Evolutionary conservation across 92 coral and sea anemone genomes (phyloP).

Genomic region (Meandrina meandrites): DNA sequence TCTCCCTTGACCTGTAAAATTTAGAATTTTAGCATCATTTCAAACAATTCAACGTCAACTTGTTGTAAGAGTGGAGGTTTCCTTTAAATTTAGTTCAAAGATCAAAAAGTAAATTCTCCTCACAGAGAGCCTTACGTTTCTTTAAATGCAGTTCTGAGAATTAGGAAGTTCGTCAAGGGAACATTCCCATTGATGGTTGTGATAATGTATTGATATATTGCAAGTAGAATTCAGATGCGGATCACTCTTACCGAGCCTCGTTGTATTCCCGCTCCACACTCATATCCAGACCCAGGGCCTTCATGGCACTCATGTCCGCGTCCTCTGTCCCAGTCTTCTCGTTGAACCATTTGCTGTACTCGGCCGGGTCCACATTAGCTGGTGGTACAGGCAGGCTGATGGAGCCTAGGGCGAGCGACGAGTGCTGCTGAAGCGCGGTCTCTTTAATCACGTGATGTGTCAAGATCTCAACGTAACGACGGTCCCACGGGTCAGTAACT

Average conservation of each 20-base stretch:
- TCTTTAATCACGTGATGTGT: slow-evolving; percentile 65
- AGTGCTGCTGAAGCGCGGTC: slow-evolving; percentile 72
- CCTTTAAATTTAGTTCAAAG: too few species aligned
- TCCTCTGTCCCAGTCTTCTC: slow-evolving; percentile 79
- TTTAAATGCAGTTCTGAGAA: too few species aligned
- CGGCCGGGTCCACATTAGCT: slow-evolving; percentile 88
- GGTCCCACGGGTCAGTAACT: slow-evolving; percentile 82
- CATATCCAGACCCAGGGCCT: slow-evolving; percentile 78
- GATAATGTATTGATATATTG: too few species aligned
- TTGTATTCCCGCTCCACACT: slow-evolving; percentile 81
- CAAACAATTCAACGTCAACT: too few species aligned
- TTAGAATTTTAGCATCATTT: too few species aligned
- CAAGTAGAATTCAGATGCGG: too few species aligned
- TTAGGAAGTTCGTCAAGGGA: too few species aligned
- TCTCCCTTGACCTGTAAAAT: too few species aligned
- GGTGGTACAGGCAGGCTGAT: slow-evolving; percentile 89
- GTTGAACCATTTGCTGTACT: slow-evolving; percentile 87
- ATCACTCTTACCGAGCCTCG: slow-evolving; percentile 73
- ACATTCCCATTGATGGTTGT: too few species aligned
- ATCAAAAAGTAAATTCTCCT: too few species aligned
- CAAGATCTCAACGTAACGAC: slow-evolving; percentile 68
- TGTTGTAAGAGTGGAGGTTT: too few species aligned
- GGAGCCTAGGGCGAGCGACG: slow-evolving; percentile 76
- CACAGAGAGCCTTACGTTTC: too few species aligned
- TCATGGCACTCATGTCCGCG: slow-evolving; percentile 47